Conservation (phyloP, 2,797 vertebrate species). For the Mormyrus proboscirostris region DNA sequence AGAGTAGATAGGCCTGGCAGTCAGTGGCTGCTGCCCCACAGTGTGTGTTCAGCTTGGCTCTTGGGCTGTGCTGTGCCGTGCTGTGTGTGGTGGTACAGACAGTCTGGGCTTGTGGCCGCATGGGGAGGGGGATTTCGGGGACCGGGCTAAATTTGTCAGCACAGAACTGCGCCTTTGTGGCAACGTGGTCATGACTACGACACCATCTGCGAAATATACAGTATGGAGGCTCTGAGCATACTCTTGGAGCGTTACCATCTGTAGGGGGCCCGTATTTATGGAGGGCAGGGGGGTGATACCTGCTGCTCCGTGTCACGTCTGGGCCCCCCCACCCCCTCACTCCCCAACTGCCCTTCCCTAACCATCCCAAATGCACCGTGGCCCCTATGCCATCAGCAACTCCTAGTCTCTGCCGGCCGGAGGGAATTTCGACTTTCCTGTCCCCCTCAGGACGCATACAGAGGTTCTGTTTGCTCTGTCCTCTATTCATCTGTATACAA, state of each 20-base stretch:
- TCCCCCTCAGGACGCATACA: background rate
- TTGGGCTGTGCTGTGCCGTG: background rate
- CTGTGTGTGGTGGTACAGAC: background rate
- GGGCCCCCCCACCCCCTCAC: background rate
- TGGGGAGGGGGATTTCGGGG: background rate
- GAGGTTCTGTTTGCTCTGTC: background rate
- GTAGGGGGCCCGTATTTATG: background rate
- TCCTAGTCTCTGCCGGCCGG: background rate
- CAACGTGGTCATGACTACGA: constrained; percentile 14
- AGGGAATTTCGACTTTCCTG: background rate
- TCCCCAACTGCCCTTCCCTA: background rate
- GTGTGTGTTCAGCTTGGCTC: background rate
- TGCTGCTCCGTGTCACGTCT: background rate
- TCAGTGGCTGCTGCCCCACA: background rate
- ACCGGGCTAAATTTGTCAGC: constrained; percentile 26
- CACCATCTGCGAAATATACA: constrained; percentile 21
- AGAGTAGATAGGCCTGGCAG: background rate
- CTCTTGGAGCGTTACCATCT: background rate
- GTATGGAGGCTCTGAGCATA: background rate
- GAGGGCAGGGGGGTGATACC: background rate
- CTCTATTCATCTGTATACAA: background rate
- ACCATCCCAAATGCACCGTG: background rate
- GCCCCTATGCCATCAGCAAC: background rate
- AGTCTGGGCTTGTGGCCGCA: background rate
- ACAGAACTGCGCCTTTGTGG: constrained; percentile 26